phyloP scores from a whole-genome alignment of 2,113 vertebrate species.

The Callipepla californica region DNA sequence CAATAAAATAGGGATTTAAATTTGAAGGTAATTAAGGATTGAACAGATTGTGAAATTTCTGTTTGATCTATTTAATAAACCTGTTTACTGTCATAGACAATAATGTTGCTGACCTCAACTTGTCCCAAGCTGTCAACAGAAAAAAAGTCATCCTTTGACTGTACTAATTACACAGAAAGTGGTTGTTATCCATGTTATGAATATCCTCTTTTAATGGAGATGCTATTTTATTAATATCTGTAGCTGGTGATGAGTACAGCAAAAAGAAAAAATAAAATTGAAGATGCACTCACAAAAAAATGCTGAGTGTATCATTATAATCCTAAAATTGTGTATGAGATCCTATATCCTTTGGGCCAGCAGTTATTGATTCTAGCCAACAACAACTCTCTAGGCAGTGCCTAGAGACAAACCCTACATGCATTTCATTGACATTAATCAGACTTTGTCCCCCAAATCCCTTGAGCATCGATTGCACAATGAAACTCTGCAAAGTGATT shows the following conservation, averaged over 20 bases:
- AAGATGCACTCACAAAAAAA: background rate
- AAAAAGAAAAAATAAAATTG: background rate
- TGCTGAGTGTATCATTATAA: background rate
- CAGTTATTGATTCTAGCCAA: background rate
- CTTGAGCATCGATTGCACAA: background rate
- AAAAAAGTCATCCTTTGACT: background rate
- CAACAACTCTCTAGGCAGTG: background rate
- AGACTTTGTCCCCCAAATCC: slow-evolving; percentile 8
- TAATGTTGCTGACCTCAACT: slow-evolving; percentile 42
- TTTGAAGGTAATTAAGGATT: slow-evolving; percentile 72
- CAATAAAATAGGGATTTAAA: slow-evolving; percentile 69
- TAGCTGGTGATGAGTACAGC: background rate
- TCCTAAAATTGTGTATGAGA: background rate
- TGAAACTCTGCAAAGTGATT: background rate
- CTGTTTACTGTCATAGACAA: slow-evolving; percentile 49
- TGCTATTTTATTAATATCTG: slow-evolving; percentile 6
- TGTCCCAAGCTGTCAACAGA: slow-evolving; percentile 31
- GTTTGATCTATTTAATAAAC: slow-evolving; percentile 72
- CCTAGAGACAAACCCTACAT: background rate
- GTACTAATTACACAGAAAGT: background rate
- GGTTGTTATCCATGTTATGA: background rate
- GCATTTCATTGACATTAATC: slow-evolving; percentile 1
- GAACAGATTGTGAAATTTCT: slow-evolving; percentile 65
- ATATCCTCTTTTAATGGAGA: slow-evolving; percentile 9
- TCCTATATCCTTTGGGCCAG: background rate